Base-by-base conservation (phyloP, 2,888 invertebrate genomes). In the Pachliopta kotzebuea region DNA sequence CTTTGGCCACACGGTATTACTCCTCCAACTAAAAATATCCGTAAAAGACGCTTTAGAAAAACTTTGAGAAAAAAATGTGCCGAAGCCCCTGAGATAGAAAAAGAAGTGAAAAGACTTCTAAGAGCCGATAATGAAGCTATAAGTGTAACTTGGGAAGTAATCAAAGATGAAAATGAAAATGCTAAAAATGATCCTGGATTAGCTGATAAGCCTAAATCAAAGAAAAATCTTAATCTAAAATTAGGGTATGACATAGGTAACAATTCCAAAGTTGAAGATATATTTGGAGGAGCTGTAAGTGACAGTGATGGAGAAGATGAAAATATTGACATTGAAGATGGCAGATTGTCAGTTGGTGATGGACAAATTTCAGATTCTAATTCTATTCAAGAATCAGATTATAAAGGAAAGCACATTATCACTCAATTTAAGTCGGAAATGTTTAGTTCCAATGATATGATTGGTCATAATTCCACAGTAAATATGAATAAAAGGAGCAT, bases 51-150 rank as follows among this genome's bases (percentile, higher is more conserved):
- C 67, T 98, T 98, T 78, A 93, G 98, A 45, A 98, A 98, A 86
- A 98, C 97, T 0, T 83, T 98, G 53, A 97, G 96, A 80, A 98
- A 98, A 84, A 98, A 98, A 86, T 96, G 96, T 81, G 96, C 97
- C 0, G 98, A 98, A 84, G 96, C 97, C 29, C 98, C 98, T 0
- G 98, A 98, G 89, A 97, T 98, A 70, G 98, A 98, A 78, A 98
- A 98, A 81, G 98, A 98, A 92, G 97, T 98, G 0, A 97, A 98
- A 81, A 92, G 98, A 50, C 88, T 98, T 60, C 90, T 98, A 24
- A 92, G 97, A 70, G 94, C 94, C 21, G 98, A 98, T 81, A 96
- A 97, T 76, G 98, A 98, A 79, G 97, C 98, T 2, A 95, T 95
- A 0, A 94, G 94, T 75, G 95, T 97, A 0, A 95, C 95, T 67